These are phyloP conservation scores for Holacanthus passer DNA, from an alignment of 2,113 vertebrate genomes.

Conservation along the genomic window DNA sequence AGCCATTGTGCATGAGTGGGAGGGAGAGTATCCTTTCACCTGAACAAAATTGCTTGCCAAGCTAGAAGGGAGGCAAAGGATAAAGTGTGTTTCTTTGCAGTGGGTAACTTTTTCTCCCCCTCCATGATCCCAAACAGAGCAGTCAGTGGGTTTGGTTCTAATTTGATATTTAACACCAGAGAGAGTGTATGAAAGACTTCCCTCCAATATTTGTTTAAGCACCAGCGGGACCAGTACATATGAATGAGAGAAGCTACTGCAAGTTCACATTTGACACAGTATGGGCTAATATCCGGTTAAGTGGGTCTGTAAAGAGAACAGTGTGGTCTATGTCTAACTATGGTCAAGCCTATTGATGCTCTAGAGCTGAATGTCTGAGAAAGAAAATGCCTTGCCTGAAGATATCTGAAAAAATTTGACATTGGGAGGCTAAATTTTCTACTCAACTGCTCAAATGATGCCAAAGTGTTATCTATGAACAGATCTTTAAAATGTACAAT, in stretches of 20 bases:
- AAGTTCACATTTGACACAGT: not conserved
- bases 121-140: not conserved
- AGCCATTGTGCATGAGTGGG: not conserved
- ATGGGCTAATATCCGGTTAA: not conserved
- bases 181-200: too few relatives aligned
- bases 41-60: not conserved
- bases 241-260: not conserved
- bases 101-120: not conserved
- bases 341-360: not conserved
- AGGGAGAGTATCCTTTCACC: not conserved
- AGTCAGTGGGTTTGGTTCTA: not conserved
- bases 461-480: not conserved
- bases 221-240: not conserved
- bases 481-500: not conserved
- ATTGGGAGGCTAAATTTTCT: too few relatives aligned
- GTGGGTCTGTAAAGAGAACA: too few relatives aligned
- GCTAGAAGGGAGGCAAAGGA: not conserved
- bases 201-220: not conserved
- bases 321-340: not conserved
- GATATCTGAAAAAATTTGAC: too few relatives aligned
- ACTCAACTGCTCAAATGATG: not conserved
- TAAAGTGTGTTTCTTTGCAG: not conserved
- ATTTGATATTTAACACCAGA: not conserved
- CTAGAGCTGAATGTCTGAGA: not conserved
- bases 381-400: not conserved